Base-by-base conservation (phyloP, 2,797 vertebrate genomes). In the Acipenser oxyrinchus region DNA sequence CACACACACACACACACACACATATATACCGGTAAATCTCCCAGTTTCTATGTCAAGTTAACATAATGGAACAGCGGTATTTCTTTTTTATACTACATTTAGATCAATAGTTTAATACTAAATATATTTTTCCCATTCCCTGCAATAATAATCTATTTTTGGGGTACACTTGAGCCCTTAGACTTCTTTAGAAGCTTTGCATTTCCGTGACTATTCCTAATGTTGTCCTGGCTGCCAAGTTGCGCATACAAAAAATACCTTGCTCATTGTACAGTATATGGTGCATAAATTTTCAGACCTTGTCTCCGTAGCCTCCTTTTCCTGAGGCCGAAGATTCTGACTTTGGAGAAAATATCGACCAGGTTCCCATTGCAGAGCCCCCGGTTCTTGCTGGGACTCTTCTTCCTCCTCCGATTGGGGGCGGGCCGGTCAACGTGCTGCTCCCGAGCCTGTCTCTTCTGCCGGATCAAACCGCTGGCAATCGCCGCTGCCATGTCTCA, bases 311-410 rank as follows among this genome's bases (percentile, higher is more conserved):
- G 93, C 82, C 96, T 92, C 77, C 96, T 87, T 86, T 98, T 99
- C 89, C 93, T 97, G 90, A 98, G 94, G 80, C 96, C 96, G 88
- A 99, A 99, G 91, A 99, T 99, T 89, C 95, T 94, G 88, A 99
- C 96, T 95, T 98, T 98, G 76, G 96, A 97, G 91, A 99, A 99
- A 86, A 99, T 99, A 84, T 99, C 96, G 87, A 99, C 96, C 88
- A 99, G 92, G 88, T 94, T 98, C 70, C 95, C 93, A 79, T 96
- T 99, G 91, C 96, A 97, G 68, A 97, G 93, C 80, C 95, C 95
- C 84, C 95, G 93, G 82, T 93, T 98, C 90, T 95, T 97, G 88
- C 89, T 98, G 79, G 95, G 96, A 89, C 95, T 98, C 86, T 93
- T 90, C 81, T 85, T 97, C 81, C 95, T 93, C 88, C 95, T 92